Base-by-base conservation (phyloP, 1,140 invertebrate genomes). In the Leptinotarsa lineolata region DNA sequence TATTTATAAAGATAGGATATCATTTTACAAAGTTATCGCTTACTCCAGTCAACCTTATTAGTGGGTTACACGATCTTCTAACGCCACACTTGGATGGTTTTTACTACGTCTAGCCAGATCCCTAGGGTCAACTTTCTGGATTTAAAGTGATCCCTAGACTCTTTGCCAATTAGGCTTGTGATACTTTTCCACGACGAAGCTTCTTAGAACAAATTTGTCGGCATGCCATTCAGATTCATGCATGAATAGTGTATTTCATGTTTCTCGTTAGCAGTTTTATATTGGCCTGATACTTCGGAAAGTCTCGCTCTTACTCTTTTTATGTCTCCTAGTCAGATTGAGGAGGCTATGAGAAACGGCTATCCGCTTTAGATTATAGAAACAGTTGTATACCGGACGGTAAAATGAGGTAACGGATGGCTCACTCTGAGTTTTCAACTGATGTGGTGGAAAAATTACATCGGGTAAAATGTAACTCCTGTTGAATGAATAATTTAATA, bases 61-160 rank as follows among this genome's bases (percentile, higher is more conserved):
- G 68, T 30, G 30, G 24, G 73, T 71, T 74, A 74, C 68, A 74
- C 73, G 71, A 72, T 72, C 71, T 58, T 21, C 71, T 65, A 72
- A 67, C 71, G 60, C 44, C 64, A 66, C 64, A 72, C 71, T 72
- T 61, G 68, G 46, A 59, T 44, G 68, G 63, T 74, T 74, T 74
- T 74, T 74, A 74, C 73, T 74, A 45, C 73, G 73, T 74, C 73
- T 74, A 74, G 73, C 54, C 68, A 16, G n/a, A 59, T 74, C 73
- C 69, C 69, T 21, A 30, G 73, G 64, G 73, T 69, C 45, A 68
- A 61, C 24, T 74, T 44, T 65, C 68, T 45, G 65, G 73, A 74
- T 74, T 74, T 60, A 72, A 71, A 74, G 61, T 63, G 69, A 65
- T 71, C 73, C 63, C 73, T 22, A 71, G 73, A 74, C 64, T 54